phyloP scores from a whole-genome alignment of 1,140 invertebrate species.

The Musca vetustissima region DNA sequence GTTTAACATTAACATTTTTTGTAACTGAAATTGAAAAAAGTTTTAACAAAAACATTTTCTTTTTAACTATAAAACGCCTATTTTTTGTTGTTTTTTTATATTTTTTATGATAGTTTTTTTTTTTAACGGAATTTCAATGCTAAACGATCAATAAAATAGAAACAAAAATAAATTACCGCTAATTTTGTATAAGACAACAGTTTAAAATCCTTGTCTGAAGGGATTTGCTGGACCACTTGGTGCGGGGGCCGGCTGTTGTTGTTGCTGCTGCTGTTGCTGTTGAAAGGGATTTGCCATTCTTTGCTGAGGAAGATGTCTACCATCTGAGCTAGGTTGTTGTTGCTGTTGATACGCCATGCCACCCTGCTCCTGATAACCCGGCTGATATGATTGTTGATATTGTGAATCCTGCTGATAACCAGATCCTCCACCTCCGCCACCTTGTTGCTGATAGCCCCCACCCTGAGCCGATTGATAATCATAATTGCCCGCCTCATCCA shows the following conservation, averaged over 20 bases:
- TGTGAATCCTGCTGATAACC: constrained; percentile 58
- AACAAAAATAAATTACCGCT: constrained; percentile 37
- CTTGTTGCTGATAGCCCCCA: constrained; percentile 57
- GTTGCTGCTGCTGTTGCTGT: constrained; percentile 56
- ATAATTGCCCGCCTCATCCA: constrained; percentile 39
- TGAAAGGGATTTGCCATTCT: constrained; percentile 59
- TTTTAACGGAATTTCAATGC: constrained; percentile 35
- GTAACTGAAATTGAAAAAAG: neutral
- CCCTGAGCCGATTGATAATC: constrained; percentile 58
- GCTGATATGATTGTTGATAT: constrained; percentile 61
- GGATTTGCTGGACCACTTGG: constrained; percentile 57
- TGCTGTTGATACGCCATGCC: constrained; percentile 58
- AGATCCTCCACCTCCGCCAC: constrained; percentile 50
- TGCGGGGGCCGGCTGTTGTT: constrained; percentile 59
- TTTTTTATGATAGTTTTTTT: no score
- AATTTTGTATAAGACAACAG: constrained; percentile 45
- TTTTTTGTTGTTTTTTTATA: no score
- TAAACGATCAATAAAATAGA: constrained; percentile 35
- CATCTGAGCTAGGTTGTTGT: constrained; percentile 35
- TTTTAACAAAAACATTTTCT: neutral
- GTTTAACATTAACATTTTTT: constrained; percentile 1
- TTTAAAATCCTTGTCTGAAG: constrained; percentile 63
- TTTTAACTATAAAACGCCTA: constrained; percentile 11
- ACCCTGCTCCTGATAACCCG: constrained; percentile 60
- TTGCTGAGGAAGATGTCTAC: constrained; percentile 50